Evolutionary conservation across 2,888 invertebrate genomes (phyloP).

Genomic region (Hypomecis atomaria): DNA sequence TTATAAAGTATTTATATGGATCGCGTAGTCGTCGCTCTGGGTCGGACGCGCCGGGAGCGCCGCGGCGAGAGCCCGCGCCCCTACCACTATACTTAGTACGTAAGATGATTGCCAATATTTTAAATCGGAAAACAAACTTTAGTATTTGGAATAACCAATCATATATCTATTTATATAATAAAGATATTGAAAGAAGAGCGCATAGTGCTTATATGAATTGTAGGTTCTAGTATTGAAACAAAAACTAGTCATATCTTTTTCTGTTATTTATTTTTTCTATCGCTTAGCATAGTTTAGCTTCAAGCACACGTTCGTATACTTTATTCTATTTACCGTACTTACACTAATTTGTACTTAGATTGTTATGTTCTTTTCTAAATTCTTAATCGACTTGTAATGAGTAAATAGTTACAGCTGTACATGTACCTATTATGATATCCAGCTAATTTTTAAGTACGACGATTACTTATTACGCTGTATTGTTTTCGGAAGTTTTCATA

Average conservation of each 20-base stretch:
- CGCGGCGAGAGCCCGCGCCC: background rate
- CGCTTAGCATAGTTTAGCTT: slow-evolving; percentile 85
- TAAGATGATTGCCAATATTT: slow-evolving; percentile 83
- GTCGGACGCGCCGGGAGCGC: slow-evolving; percentile 15
- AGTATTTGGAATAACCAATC: slow-evolving; percentile 81
- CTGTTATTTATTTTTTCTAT: slow-evolving; percentile 78
- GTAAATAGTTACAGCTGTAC: slow-evolving; percentile 23
- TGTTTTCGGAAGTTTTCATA: slow-evolving; percentile 61
- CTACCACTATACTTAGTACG: slow-evolving; percentile 51
- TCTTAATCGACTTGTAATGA: slow-evolving; percentile 41
- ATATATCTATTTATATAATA: slow-evolving; percentile 83
- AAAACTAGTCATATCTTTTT: slow-evolving; percentile 83
- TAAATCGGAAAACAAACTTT: slow-evolving; percentile 77
- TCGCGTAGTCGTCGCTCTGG: slow-evolving; percentile 55
- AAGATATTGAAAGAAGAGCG: slow-evolving; percentile 81
- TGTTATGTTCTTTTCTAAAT: slow-evolving; percentile 45
- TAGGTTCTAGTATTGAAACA: slow-evolving; percentile 80
- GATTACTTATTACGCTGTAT: slow-evolving; percentile 37
- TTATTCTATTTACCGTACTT: slow-evolving; percentile 55
- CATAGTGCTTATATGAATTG: slow-evolving; percentile 84
- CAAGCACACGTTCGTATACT: slow-evolving; percentile 73
- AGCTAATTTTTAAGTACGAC: slow-evolving; percentile 22
- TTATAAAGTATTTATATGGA: slow-evolving; percentile 75
- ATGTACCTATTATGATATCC: slow-evolving; percentile 26
- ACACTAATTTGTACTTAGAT: slow-evolving; percentile 48